Evolutionary conservation across 2,888 invertebrate species (phyloP).

Genomic region (Agelastica alni): DNA sequence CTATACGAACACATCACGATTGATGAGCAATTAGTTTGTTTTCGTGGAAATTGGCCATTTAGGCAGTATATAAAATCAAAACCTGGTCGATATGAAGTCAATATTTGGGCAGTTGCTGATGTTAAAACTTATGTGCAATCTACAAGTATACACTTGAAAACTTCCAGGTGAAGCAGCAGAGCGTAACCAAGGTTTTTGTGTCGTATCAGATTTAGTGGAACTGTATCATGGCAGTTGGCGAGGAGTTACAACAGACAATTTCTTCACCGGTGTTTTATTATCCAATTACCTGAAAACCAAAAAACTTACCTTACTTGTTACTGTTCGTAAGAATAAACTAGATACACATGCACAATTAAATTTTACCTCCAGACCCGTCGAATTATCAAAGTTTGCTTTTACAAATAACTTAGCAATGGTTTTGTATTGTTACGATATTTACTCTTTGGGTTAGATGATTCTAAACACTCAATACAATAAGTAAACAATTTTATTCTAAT

Average conservation of each 20-base stretch:
- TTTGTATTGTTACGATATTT: too few relatives aligned
- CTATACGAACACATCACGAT: slow-evolving; percentile 29
- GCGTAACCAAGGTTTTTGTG: slow-evolving; percentile 27
- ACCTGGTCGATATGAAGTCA: slow-evolving; percentile 30
- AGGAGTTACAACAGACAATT: slow-evolving; percentile 30
- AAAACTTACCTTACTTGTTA: slow-evolving; percentile 23
- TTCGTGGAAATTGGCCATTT: slow-evolving; percentile 30
- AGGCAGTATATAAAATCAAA: slow-evolving; percentile 35
- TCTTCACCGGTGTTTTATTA: slow-evolving; percentile 20
- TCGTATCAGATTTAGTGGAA: slow-evolving; percentile 24
- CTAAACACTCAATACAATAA: too few relatives aligned
- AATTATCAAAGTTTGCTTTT: neutral
- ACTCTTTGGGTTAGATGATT: too few relatives aligned
- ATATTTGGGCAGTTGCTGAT: slow-evolving; percentile 34
- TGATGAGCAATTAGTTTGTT: slow-evolving; percentile 30
- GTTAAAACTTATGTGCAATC: slow-evolving; percentile 30
- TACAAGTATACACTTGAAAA: slow-evolving; percentile 34
- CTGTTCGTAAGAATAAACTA: slow-evolving; percentile 25
- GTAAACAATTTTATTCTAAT: too few relatives aligned
- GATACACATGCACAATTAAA: slow-evolving; percentile 18
- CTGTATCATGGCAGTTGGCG: slow-evolving; percentile 21
- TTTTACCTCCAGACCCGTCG: neutral
- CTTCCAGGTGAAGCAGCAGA: slow-evolving; percentile 5
- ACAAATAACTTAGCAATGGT: neutral
- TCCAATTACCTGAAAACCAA: slow-evolving; percentile 18